A percentile compares a stretch with the other conserved stretches of the same genome.
These are phyloP conservation scores for Arrhamphus sclerolepis DNA, from an alignment of 2,797 vertebrate species.

Conservation along the genomic window DNA sequence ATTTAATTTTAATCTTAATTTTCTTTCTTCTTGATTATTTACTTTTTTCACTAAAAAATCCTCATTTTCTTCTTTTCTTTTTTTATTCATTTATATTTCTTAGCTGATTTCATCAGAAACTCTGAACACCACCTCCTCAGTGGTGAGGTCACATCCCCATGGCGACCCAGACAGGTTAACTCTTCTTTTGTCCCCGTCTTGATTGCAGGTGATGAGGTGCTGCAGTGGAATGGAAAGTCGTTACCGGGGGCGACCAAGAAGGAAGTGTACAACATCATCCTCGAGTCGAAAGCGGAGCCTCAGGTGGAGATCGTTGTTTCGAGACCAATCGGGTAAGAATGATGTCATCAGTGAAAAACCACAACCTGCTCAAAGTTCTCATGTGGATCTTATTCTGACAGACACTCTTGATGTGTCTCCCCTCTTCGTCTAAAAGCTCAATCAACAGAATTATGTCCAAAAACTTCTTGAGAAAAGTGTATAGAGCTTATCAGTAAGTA, in stretches of 20 bases:
- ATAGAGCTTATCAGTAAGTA: slow-evolving; percentile 92
- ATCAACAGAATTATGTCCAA: slow-evolving; percentile 86
- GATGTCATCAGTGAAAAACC: background rate
- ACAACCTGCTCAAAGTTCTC: background rate
- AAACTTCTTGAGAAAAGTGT: slow-evolving; percentile 90
- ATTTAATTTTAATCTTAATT: too few species aligned
- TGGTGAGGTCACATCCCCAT: too few species aligned
- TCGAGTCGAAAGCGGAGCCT: slow-evolving; percentile 97
- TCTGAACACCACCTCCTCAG: too few species aligned
- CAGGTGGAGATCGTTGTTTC: slow-evolving; percentile 99
- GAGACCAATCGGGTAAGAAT: slow-evolving; percentile 95
- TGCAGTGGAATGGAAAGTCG: slow-evolving; percentile 98
- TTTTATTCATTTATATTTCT: too few species aligned
- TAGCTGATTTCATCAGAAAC: too few species aligned
- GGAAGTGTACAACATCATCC: slow-evolving; percentile 99
- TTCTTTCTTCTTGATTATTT: too few species aligned
- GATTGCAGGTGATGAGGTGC: slow-evolving; percentile 93
- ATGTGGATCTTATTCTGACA: slow-evolving; percentile 38
- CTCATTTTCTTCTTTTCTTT: too few species aligned
- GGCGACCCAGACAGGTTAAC: background rate
- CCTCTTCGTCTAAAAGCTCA: slow-evolving; percentile 80
- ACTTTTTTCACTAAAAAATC: too few species aligned
- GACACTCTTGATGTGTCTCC: slow-evolving; percentile 67
- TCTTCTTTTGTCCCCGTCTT: slow-evolving; percentile 56
- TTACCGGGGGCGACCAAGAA: slow-evolving; percentile 98